Percentiles rank a stretch among this genome's conserved stretches.
phyloP scores from a whole-genome alignment of 2,797 vertebrate species.

The Spinibarbus caldwelli region DNA sequence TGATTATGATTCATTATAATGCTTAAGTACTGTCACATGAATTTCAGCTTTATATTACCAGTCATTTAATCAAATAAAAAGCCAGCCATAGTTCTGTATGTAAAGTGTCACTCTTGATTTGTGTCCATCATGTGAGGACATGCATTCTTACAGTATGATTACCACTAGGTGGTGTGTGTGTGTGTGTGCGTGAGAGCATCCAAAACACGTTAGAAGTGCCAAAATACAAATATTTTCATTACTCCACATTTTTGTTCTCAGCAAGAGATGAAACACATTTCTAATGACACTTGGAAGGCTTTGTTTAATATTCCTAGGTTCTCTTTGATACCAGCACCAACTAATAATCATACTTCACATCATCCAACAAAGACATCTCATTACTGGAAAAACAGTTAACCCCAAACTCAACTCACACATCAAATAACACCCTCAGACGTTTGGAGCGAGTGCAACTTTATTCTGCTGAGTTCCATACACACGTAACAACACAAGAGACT shows the following conservation, averaged over 20 bases:
- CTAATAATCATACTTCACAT: slow-evolving; percentile 6
- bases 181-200: not conserved
- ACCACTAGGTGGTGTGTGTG: slow-evolving; percentile 44
- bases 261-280: slow-evolving; percentile 41
- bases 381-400: slow-evolving; percentile 23
- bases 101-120: not conserved
- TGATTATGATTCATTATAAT: not conserved
- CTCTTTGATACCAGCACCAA: slow-evolving; percentile 29
- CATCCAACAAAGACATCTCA: slow-evolving; percentile 40
- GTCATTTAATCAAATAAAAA: not conserved
- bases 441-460: slow-evolving; percentile 57
- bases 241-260: slow-evolving; percentile 50
- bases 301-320: slow-evolving; percentile 28
- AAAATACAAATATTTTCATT: slow-evolving; percentile 55
- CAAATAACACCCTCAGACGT: slow-evolving; percentile 39
- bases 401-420: slow-evolving; percentile 9
- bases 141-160: not conserved
- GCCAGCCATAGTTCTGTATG: not conserved
- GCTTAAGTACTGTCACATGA: not conserved
- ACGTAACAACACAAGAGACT: slow-evolving; percentile 49
- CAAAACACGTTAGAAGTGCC: slow-evolving; percentile 32
- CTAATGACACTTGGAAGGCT: slow-evolving; percentile 34
- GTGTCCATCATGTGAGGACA: slow-evolving; percentile 7
- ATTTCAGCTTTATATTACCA: not conserved
- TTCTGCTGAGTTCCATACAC: slow-evolving; percentile 56